Conservation (phyloP, 2,113 vertebrate genomes). For the Pogonocichla stellata region DNA sequence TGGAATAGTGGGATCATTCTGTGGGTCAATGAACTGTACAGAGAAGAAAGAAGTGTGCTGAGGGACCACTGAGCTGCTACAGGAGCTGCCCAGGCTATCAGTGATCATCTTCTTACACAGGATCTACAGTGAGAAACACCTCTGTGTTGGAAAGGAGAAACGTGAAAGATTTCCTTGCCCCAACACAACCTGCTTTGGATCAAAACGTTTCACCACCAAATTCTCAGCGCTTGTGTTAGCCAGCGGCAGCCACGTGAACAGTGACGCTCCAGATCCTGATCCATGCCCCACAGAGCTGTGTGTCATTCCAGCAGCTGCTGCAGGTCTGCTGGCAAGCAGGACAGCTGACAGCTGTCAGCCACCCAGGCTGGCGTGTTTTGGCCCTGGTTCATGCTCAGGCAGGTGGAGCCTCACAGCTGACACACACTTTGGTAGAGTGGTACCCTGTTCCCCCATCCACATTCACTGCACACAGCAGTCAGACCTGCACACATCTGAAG, state of each 20-base stretch:
- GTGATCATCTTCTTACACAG: neutral
- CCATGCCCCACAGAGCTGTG: neutral
- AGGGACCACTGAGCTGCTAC: neutral
- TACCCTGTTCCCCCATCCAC: neutral
- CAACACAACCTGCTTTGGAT: neutral
- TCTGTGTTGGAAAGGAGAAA: slow-evolving; percentile 6
- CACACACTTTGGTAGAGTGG: neutral
- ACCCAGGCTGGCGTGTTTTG: neutral
- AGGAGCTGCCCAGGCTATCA: neutral
- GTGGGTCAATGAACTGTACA: neutral
- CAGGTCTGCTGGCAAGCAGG: neutral
- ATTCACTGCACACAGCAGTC: neutral
- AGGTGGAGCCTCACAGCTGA: neutral
- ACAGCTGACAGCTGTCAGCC: neutral
- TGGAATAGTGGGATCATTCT: neutral
- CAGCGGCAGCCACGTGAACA: neutral
- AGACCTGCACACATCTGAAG: neutral
- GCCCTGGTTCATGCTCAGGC: neutral
- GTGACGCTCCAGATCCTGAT: neutral
- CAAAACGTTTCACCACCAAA: neutral
- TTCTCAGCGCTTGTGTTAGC: neutral
- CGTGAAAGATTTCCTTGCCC: neutral
- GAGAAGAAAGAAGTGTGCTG: neutral
- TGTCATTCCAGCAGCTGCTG: neutral
- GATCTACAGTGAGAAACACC: neutral